Base-by-base conservation (phyloP, 2,113 vertebrate genomes). In the Heterotis niloticus region DNA sequence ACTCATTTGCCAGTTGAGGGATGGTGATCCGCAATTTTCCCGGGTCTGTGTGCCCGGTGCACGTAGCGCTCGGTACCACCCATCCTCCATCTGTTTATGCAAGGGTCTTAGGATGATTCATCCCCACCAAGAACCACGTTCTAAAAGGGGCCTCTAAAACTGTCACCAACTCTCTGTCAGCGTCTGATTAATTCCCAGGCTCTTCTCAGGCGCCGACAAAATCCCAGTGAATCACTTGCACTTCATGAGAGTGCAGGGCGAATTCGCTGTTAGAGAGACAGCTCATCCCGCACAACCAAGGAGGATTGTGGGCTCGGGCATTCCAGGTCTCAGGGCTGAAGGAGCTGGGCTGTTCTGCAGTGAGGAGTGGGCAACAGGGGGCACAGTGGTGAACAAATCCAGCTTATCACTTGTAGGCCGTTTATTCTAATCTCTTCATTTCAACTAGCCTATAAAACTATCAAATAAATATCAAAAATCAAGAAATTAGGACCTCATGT, bases 151-250 rank as follows among this genome's bases (percentile, higher is more conserved):
- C 13, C 16, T 59, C 34, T 54, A 17, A 59, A 69, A 57, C 65
- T 34, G 54, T 57, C 51, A 18, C 29, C 51, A 64, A 23, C 76
- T 67, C 23, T 29, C 64, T 77, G 64, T 12, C 76, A 56, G 76
- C 64, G 44, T 67, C 51, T 68, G 64, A 77, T 59, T 78, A 59
- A 78, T 78, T 67, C 56, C 65, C 54, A 57, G 34, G 67, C 76
- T 78, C 65, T 54, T 69, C 68, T 78, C 54, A 59, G 17, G 57
- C 16, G 10, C 29, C 57, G 64, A 77, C 76, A 57, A 78, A 69
- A 59, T 78, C 65, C 68, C 26, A 24, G 54, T 78, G 76, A 69
- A 66, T 78, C 64, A 78, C 76, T 20, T 16, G 10, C 68, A 18
- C 64, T 68, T 20, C 5, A 67, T 26, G 54, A 68, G 52, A n/a